A percentile compares a stretch with the other conserved stretches of the same genome.
Evolutionary conservation across 1,140 invertebrate genomes (phyloP).

Genomic region (Akabosia matsudoensis): DNA sequence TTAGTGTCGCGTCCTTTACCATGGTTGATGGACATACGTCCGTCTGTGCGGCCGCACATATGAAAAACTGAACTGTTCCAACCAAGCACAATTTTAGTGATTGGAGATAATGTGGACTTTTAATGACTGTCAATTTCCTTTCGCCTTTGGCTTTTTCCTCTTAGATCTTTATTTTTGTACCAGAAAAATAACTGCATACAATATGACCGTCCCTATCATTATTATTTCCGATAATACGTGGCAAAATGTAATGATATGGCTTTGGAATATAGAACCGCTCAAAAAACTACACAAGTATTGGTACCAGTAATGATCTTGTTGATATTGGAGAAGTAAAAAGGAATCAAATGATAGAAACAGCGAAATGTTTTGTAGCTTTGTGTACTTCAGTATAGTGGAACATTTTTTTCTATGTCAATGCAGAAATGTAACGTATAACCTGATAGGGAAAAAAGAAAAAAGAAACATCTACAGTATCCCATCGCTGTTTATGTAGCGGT

Average conservation of each 20-base stretch:
- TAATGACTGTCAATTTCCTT: slow-evolving; percentile 47
- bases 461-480: not conserved
- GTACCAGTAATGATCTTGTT: slow-evolving; percentile 6
- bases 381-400: not conserved
- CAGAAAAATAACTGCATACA: not conserved
- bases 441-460: not conserved
- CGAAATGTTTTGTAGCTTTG: not conserved
- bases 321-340: not conserved
- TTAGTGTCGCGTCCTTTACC: too few species aligned
- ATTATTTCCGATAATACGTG: not conserved
- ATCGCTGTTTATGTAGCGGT: not conserved
- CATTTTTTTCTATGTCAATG: too few species aligned
- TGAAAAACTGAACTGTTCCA: not conserved
- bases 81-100: slow-evolving; percentile 46
- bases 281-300: not conserved
- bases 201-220: not conserved
- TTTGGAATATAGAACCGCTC: not conserved
- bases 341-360: not conserved
- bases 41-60: not conserved
- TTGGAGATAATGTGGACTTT: slow-evolving; percentile 44
- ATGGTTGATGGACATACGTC: not conserved
- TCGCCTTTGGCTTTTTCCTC: slow-evolving; percentile 42
- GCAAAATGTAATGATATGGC: not conserved
- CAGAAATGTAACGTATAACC: not conserved
- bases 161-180: slow-evolving; percentile 47